Base-by-base conservation (phyloP, 1,140 invertebrate species). In the Pseudomyrmex dendroicus region DNA sequence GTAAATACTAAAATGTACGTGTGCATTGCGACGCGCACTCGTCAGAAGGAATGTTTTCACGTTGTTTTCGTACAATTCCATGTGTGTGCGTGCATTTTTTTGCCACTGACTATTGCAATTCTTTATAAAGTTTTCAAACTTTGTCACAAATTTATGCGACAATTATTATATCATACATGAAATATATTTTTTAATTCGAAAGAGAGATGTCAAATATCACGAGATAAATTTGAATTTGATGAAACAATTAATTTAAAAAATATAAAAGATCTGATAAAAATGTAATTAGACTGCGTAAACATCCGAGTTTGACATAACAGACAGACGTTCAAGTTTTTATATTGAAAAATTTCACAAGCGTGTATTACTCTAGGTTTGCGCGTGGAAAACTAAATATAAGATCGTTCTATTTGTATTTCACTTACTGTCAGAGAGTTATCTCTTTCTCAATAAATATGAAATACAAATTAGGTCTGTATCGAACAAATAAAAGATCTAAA, bases 1-100 rank as follows among this genome's bases (percentile, higher is more conserved):
- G 70, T 46, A 80, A 70, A 50, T 80, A 80, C 22, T 70, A 57
- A 80, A 20, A 61, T 46, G 72, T 35, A 35, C 5, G 35, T 35
- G 35, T 22, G 10, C 54, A n/a, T 52, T n/a, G 44, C 76, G 35
- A 25, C 13, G 64, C 13, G 17, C 50, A 61, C 17, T 80, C 66
- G n/a, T 61, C n/a, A 48, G 20, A 10, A 54, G 25, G n/a, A 48
- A 70, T 3, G 12, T 77, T 2, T 22, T 44, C 13, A 7, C n/a
- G 22, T 13, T 1, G 12, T 17, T 35, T 74, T 74, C 48, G 54
- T 12, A 46, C 13, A 5, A 68, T 35, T 44, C 4, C 35, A 17
- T 12, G n/a, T 5, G 35, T 9, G 20, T 5, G 25, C 13, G 9
- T 15, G 46, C 48, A 4, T 61, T 52, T 52, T 12, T 12, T 50